Evolutionary conservation across 2,113 vertebrate genomes (phyloP).

Genomic region (Arizona elegans): DNA sequence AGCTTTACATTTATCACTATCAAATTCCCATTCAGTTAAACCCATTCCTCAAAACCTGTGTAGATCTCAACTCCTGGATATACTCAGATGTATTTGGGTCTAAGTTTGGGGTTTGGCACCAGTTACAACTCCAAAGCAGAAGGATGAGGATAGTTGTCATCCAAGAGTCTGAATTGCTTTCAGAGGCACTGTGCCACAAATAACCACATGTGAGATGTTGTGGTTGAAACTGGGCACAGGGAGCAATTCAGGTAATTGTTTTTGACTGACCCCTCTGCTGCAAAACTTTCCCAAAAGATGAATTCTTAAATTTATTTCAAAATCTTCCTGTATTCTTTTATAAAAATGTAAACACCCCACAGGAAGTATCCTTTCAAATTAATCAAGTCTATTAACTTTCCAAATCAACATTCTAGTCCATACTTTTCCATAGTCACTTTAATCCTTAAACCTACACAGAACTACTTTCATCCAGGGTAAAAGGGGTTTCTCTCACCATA

Average conservation of each 20-base stretch:
- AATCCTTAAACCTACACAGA: neutral
- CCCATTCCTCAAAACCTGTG: too few relatives aligned
- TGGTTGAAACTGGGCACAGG: neutral
- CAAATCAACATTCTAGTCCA: neutral
- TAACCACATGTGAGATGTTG: neutral
- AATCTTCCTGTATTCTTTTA: neutral
- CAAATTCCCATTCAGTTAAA: too few relatives aligned
- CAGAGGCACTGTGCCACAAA: neutral
- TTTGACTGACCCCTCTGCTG: neutral
- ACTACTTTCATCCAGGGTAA: neutral
- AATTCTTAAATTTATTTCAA: neutral
- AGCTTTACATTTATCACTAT: too few relatives aligned
- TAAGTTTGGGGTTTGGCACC: neutral
- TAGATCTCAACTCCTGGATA: neutral
- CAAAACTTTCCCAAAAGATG: neutral
- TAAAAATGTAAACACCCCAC: neutral
- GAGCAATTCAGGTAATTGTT: neutral
- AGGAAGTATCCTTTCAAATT: neutral
- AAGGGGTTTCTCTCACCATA: too few relatives aligned
- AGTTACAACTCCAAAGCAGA: neutral
- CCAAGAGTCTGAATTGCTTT: neutral
- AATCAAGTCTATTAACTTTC: neutral
- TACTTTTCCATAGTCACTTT: neutral
- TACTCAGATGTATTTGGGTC: neutral
- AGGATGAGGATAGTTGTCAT: neutral